Base-by-base conservation (phyloP, 2,113 vertebrate genomes). In the Centropus unirufus region DNA sequence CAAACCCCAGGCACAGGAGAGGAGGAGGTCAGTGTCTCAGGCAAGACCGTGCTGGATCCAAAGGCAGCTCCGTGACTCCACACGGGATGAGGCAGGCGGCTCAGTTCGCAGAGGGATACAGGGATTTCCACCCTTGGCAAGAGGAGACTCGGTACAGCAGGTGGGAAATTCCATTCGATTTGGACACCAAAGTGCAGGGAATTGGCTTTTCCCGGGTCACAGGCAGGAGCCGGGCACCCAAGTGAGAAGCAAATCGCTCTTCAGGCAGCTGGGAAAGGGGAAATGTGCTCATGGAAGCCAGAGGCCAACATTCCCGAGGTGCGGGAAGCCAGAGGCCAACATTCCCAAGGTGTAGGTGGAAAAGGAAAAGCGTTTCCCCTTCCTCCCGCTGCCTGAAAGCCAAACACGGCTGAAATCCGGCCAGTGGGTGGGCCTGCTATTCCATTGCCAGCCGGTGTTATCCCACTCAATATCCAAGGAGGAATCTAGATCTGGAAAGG, bases 331-430 rank as follows among this genome's bases (percentile, higher is more conserved):
- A 14, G 49, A 29, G 26, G 52, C 26, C 26, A 62, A 70, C 6
- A 18, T 92, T 62, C 87, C 90, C 92, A 93, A 97, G 97, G 97
- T 96, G 97, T 97, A 97, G 93, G 97, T 97, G 97, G 95, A 87
- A 93, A 92, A 88, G 39, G 12, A 77, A 68, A 97, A 96, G 83
- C 74, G 0, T 49, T 58, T 87, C 54, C 70, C 21, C 55, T 29
- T 22, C 49, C 74, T 83, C 68, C 58, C 4, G 2, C 9, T 30
- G 51, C 17, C n/a, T 34, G 63, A 44, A 54, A 46, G 8, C 34
- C 7, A 32, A 10, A 12, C 3, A 5, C 36, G 42, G 74, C 79
- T 4, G 11, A 49, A 19, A 44, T 39, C 46, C 27, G 1, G 44
- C 23, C 34, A 11, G 61, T 39, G 20, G 26, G 44, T 1, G 36